A percentile compares a stretch with the other conserved stretches of the same genome.
These are phyloP conservation scores for Nephrocerus scutellatus DNA, from an alignment of 2,888 invertebrate species.

Conservation along the genomic window DNA sequence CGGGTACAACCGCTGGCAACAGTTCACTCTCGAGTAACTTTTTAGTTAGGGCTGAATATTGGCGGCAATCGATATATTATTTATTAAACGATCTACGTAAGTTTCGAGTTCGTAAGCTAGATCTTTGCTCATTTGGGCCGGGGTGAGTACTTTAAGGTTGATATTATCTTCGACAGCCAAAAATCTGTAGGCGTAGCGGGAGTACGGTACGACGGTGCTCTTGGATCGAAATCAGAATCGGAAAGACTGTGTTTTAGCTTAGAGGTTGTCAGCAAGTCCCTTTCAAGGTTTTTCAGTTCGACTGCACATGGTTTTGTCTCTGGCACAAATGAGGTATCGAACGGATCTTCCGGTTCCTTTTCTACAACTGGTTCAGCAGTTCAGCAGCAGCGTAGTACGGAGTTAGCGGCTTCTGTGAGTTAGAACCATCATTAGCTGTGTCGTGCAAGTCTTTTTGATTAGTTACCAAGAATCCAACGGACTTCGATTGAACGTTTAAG, in stretches of 20 bases:
- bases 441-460: constrained; percentile 53
- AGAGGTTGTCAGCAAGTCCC: constrained; percentile 55
- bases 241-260: constrained; percentile 55
- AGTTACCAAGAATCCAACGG: constrained; percentile 58
- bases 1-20: constrained; percentile 46
- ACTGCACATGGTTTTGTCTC: constrained; percentile 69
- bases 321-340: constrained; percentile 78
- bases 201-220: constrained; percentile 46
- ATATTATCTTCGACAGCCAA: constrained; percentile 55
- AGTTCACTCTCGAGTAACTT: constrained; percentile 72
- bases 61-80: constrained; percentile 71
- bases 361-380: constrained; percentile 44
- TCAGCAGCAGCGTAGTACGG: constrained; percentile 67
- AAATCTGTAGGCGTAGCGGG: constrained; percentile 42
- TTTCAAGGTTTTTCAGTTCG: constrained; percentile 69
- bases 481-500: constrained; percentile 53
- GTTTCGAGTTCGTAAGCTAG: constrained; percentile 49
- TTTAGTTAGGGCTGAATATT: constrained; percentile 69
- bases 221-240: constrained; percentile 56
- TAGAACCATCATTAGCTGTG: constrained; percentile 53
- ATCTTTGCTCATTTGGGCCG: constrained; percentile 51
- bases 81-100: constrained; percentile 65
- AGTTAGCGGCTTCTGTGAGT: constrained; percentile 66
- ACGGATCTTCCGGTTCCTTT: constrained; percentile 63
- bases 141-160: constrained; percentile 64